These are phyloP conservation scores for Castor canadensis DNA, from an alignment of 2,113 vertebrate species.

Conservation along the genomic window DNA sequence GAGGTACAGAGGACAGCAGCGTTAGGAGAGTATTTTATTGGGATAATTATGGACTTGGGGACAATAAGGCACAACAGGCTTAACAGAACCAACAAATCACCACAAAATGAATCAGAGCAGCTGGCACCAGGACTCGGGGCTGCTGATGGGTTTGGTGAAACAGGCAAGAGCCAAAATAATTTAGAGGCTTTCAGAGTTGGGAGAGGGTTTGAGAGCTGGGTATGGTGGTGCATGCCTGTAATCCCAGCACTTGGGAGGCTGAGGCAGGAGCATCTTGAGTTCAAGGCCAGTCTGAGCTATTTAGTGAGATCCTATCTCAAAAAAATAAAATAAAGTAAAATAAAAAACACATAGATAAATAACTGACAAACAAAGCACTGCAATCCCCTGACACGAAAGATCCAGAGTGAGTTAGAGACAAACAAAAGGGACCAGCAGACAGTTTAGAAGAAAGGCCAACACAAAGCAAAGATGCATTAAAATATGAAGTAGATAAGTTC, in stretches of 20 bases:
- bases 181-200: not conserved
- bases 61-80: not conserved
- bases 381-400: not conserved
- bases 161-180: not conserved
- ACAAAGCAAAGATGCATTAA: not conserved
- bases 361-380: not conserved
- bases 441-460: not conserved
- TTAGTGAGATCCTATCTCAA: no score
- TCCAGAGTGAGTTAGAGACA: not conserved
- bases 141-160: not conserved
- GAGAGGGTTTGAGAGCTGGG: not conserved
- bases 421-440: no score
- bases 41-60: not conserved
- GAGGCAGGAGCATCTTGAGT: not conserved
- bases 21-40: not conserved
- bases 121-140: not conserved
- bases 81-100: not conserved
- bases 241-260: no score
- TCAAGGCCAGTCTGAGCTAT: no score
- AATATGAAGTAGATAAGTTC: not conserved
- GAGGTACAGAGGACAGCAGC: not conserved
- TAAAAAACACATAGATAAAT: not conserved
- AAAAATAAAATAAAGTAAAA: no score
- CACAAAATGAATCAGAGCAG: not conserved
- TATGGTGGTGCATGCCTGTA: no score